Evolutionary conservation across 2,888 invertebrate genomes (phyloP).

Genomic region (Luperina nickerlii): DNA sequence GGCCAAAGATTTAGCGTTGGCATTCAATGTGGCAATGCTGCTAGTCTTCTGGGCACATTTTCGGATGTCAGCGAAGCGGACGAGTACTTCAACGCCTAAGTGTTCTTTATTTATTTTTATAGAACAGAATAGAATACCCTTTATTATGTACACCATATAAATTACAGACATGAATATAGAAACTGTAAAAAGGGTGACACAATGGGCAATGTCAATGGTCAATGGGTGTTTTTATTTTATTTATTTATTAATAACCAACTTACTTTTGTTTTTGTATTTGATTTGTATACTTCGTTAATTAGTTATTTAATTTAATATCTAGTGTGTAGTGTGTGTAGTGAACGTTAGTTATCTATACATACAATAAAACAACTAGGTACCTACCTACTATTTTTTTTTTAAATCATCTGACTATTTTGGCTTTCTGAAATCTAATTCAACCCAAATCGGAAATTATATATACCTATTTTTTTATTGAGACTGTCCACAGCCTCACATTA

Average conservation of each 20-base stretch:
- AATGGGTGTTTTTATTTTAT: too few relatives aligned
- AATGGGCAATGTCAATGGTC: too few relatives aligned
- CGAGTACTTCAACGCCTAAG: not conserved
- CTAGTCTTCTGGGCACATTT: not conserved
- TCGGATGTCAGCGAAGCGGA: not conserved
- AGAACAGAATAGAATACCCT: too few relatives aligned
- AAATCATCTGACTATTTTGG: not conserved
- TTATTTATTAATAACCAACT: too few relatives aligned
- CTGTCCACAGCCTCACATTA: constrained; percentile 7
- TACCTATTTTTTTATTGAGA: not conserved
- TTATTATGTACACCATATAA: too few relatives aligned
- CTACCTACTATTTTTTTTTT: not conserved
- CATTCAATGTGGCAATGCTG: not conserved
- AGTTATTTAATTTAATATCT: not conserved
- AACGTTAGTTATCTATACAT: not conserved
- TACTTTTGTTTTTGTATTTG: not conserved
- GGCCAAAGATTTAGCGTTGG: not conserved
- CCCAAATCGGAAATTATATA: not conserved
- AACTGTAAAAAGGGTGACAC: too few relatives aligned
- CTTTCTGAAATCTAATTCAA: not conserved
- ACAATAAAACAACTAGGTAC: not conserved
- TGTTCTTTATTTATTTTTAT: too few relatives aligned
- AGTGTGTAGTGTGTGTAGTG: not conserved
- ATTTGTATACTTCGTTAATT: not conserved
- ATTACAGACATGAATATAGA: too few relatives aligned